Evolutionary conservation across 2,797 vertebrate genomes (phyloP), one percentile per base, ranked within the genome.

Genomic region (Crypturellus tataupa): DNA sequence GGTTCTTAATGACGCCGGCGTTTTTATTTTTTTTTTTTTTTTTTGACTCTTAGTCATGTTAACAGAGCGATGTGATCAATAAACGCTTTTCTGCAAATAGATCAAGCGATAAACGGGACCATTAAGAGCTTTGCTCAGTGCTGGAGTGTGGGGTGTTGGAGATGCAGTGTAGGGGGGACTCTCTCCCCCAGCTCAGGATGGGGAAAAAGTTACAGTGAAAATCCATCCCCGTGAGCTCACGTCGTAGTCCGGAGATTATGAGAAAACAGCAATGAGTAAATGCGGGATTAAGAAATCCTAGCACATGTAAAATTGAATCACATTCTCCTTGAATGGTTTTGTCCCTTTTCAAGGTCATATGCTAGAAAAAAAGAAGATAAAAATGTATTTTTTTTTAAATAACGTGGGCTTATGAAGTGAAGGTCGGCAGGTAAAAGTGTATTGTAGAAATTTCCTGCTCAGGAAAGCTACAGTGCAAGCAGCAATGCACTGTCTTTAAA

Each of bases 281-380:
- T 19, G 33, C 1, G 7, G 12, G 7, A 53, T 47, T 71, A 53
- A 90, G 80, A 71, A 63, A 56, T 64, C 46, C 19, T 2, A 13
- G 37, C 6, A 9, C 1, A 0, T 37, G 13, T n/a, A 37, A 18
- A 39, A 11, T 65, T 17, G 42, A 80, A 73, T 91, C 44, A 0
- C 39, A 1, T 58, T 90, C n/a, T 60, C 70, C 21, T 19, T 31
- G 39, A 40, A 9, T 77, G 47, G 40, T 94, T 88, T 47, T 89
- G 93, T 87, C 85, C 85, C 68, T 91, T 94, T 84, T 91, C 87
- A 95, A 94, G 96, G 95, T 96, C 89, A 88, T 71, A 13, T 42
- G 64, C 40, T 77, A 62, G 89, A 11, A 25, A 49, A 49, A 68
- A 95, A 92, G n/a, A 94, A 85, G 85, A 92, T 88, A 91, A 93